Evolutionary conservation across 1,140 invertebrate species (phyloP).

Genomic region (Trichogramma pretiosum): DNA sequence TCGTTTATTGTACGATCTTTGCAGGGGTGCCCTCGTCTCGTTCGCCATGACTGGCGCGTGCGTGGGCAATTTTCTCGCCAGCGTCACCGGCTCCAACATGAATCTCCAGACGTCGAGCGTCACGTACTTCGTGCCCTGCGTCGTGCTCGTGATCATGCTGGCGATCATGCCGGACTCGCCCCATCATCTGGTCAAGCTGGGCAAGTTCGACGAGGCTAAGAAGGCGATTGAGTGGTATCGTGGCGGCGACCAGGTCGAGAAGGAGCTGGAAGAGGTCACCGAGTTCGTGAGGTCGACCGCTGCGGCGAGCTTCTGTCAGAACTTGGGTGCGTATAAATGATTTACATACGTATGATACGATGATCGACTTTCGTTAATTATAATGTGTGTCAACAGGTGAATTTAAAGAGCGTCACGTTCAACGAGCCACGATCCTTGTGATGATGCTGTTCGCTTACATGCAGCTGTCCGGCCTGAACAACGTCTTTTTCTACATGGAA

Average conservation of each 20-base stretch:
- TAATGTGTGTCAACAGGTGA: constrained; percentile 1
- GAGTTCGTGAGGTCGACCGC: constrained; percentile 8
- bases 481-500: constrained; percentile 65
- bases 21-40: constrained; percentile 50
- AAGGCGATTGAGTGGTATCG: constrained; percentile 32
- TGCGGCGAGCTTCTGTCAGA: constrained; percentile 5
- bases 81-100: constrained; percentile 53
- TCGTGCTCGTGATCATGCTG: constrained; percentile 35
- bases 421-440: constrained; percentile 55
- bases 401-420: constrained; percentile 17
- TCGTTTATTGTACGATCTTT: no score
- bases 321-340: no score
- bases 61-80: constrained; percentile 59
- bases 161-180: constrained; percentile 66
- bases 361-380: no score
- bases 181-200: constrained; percentile 53
- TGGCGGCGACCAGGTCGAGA: constrained; percentile 2
- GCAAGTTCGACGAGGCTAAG: constrained; percentile 50
- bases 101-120: constrained; percentile 7
- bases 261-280: constrained; percentile 11
- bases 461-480: constrained; percentile 68
- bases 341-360: no score
- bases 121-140: constrained; percentile 47
- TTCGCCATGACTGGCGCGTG: constrained; percentile 19
- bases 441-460: constrained; percentile 61